Base-by-base conservation (phyloP, 2,888 invertebrate genomes). In the Ferdinandea cuprea region DNA sequence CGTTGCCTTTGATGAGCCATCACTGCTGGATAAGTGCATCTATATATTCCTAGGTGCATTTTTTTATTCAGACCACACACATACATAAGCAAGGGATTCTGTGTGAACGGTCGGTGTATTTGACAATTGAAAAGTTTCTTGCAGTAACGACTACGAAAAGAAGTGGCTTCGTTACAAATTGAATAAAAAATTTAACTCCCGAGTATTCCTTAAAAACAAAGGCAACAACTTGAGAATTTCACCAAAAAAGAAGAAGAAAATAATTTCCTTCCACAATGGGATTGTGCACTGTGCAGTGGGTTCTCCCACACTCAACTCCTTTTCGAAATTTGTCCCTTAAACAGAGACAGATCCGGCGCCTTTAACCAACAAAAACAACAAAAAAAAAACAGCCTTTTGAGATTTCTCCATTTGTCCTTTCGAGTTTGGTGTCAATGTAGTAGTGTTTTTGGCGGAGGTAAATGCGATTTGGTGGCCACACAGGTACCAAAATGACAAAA, bases 381-480 rank as follows among this genome's bases (percentile, higher is more conserved):
- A n/a, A n/a, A 0, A 35, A 35, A 35, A 44, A 44, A 44, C 11
- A 8, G 19, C 13, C 37, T 8, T 32, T 13, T 13, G 7, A 4
- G 5, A n/a, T 11, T 35, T 54, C 54, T 15, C 17, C 32, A 35
- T 37, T 19, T 37, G 21, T 56, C 54, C 8, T 56, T 5, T 56
- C 4, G 8, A 9, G 13, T 61, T 32, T 61, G 15, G 19, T 40
- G 25, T 21, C 15, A 25, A 3, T 35, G 3, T 35, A 4, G 13
- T 9, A 13, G 15, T 40, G 40, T 30, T 28, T 44, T 3, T 30
- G 40, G 44, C 11, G 32, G 37, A 42, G 59, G 65, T 46, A 59
- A 73, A 79, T 80, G 63, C 68, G 74, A 80, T 80, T 68, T 74
- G 56, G 73, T 73, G 79, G 79, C 56, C 74, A 40, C 79, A 79